Conservation (phyloP, 2,797 vertebrate genomes). For the Fistularia commersonii region DNA sequence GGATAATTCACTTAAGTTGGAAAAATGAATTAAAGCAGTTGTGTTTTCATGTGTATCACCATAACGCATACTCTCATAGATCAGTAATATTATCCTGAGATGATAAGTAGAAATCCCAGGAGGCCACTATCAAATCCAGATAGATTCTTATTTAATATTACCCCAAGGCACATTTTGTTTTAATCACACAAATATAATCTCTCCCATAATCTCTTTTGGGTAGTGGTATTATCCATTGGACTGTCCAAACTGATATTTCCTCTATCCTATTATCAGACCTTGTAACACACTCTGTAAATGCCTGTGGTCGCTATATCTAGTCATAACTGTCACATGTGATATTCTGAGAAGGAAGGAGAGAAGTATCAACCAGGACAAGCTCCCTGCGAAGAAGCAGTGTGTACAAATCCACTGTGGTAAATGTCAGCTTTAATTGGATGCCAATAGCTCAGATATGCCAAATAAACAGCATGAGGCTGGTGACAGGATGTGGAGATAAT, state of each 20-base stretch:
- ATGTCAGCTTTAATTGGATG: slow-evolving; percentile 65
- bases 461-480: slow-evolving; percentile 38
- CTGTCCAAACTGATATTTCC: slow-evolving; percentile 39
- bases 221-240: slow-evolving; percentile 28
- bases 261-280: slow-evolving; percentile 27
- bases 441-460: slow-evolving; percentile 42
- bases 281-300: slow-evolving; percentile 35
- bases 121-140: slow-evolving; percentile 9
- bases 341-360: slow-evolving; percentile 29
- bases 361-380: slow-evolving; percentile 34
- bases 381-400: slow-evolving; percentile 19
- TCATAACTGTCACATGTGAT: slow-evolving; percentile 38
- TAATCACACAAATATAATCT: slow-evolving; percentile 26
- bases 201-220: slow-evolving; percentile 33
- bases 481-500: too few species aligned
- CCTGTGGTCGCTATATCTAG: slow-evolving; percentile 23
- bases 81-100: slow-evolving; percentile 20
- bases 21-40: not conserved
- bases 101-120: slow-evolving; percentile 17
- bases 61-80: slow-evolving; percentile 15
- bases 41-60: not conserved
- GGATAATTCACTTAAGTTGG: not conserved
- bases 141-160: slow-evolving; percentile 45
- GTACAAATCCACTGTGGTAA: slow-evolving; percentile 44
- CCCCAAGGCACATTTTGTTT: slow-evolving; percentile 10